Evolutionary conservation across 1,140 invertebrate genomes (phyloP), one percentile per base, ranked within the genome.

Genomic region (Bicyclus anynana): DNA sequence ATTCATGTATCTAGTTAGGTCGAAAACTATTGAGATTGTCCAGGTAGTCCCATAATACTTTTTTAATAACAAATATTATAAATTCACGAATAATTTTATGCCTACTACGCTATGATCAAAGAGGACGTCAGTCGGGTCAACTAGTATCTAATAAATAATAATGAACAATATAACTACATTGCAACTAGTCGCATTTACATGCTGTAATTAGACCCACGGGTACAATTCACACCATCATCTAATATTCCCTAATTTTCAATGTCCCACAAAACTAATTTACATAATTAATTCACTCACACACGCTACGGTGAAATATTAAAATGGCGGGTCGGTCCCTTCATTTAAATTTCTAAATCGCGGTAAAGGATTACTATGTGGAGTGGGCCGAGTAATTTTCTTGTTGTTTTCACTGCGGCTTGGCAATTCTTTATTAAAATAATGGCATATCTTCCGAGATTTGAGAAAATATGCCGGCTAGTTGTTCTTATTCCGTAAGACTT

Each of bases 231-330:
- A 67, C 60, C 58, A 73, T 74, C 63, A 37, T 65, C 56, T 74
- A 72, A 74, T 68, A 55, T 46, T 48, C 49, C 51, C 54, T 63
- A 66, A 66, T 69, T 60, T 66, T 58, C 54, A 63, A 59, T 77
- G 68, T 74, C 52, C 69, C 67, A 51, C 69, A 70, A 47, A 71
- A 74, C 68, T 77, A 69, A 81, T 83, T 80, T 77, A 53, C 74
- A 79, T 79, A 83, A 80, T 80, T 79, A 79, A 80, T 79, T 79
- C 64, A 69, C 62, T 72, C 52, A 63, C 70, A 66, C 63, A 74
- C 69, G 66, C 62, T 65, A 62, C 49, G 47, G 54, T 74, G 65
- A 77, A 78, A 76, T 82, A 78, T 80, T 75, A 75, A 73, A 75
- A 72, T 69, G 56, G 65, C 62, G 66, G 68, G 55, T 37, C 51